Base-by-base conservation (phyloP, 2,888 invertebrate species). In the Torymus aiolomorphi region DNA sequence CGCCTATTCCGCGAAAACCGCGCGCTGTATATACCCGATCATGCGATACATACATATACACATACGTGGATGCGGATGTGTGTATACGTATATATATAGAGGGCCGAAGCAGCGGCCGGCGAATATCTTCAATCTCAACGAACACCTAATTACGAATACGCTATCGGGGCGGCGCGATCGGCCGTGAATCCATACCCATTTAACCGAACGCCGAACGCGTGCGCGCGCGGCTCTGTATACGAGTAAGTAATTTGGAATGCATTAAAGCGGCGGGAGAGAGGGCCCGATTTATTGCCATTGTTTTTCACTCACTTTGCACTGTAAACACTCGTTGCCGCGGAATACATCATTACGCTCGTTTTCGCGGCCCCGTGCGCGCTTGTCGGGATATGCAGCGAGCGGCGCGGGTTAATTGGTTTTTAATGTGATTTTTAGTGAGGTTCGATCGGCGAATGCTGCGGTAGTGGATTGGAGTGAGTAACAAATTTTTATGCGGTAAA, bases 141-240 rank as follows among this genome's bases (percentile, higher is more conserved):
- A 78, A 81, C 78, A 81, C 76, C 81, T 78, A 81, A 81, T 81
- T 81, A 76, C 76, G 76, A 72, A 76, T 78, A 52, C 72, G 74
- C 78, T 80, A 80, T 80, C 80, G 75, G 51, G 77, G 80, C 77
- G 70, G 74, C 56, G 71, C 80, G 73, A 78, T 77, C 80, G 31
- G 70, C 77, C 77, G 71, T 77, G 77, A 80, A 80, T 80, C 80
- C 70, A 77, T 76, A 76, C 76, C 57, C 67, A 14, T 76, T 75
- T 79, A 79, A 63, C 31, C 63, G 54, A 24, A 24, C 24, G 2
- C 52, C 12, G 72, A 20, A 18, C n/a, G 13, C n/a, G n/a, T n/a
- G 4, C 18, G 31, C n/a, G 2, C n/a, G 14, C 20, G 20, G 2
- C 51, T n/a, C n/a, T n/a, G n/a, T n/a, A 14, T 59, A 0, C 31